Conservation (phyloP, 1,140 invertebrate genomes). For the Lordiphosa mommai region DNA sequence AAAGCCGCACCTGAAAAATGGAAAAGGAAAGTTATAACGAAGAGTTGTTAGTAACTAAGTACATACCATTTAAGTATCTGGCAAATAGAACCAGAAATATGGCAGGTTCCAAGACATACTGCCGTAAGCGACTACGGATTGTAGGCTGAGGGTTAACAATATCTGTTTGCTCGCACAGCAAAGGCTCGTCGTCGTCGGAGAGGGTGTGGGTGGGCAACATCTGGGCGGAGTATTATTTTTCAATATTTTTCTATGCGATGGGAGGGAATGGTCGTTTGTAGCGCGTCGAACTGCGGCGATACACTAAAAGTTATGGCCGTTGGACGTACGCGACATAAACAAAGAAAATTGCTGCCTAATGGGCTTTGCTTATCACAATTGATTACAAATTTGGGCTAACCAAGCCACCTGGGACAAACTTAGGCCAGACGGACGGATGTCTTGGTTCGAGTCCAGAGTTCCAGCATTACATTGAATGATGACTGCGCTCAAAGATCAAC, state of each 20-base stretch:
- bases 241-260: too few relatives aligned
- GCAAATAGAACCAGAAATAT: conserved; percentile 67
- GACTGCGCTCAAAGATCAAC: too few relatives aligned
- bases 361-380: too few relatives aligned
- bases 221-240: too few relatives aligned
- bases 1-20: conserved; percentile 62
- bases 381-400: too few relatives aligned
- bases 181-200: conserved; percentile 11
- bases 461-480: too few relatives aligned
- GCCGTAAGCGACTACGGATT: conserved; percentile 12
- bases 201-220: too few relatives aligned
- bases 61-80: conserved; percentile 59
- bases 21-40: not conserved
- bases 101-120: conserved; percentile 60
- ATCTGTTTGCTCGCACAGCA: not conserved
- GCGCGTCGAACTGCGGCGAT: conserved; percentile 41
- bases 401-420: too few relatives aligned
- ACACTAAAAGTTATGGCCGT: conserved; percentile 32
- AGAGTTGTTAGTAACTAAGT: not conserved
- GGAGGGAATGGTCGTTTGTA: not conserved
- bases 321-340: conserved; percentile 27
- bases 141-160: not conserved
- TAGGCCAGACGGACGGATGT: too few relatives aligned
- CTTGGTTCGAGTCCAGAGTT: too few relatives aligned
- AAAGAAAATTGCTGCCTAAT: not conserved